Evolutionary conservation across 2,888 invertebrate species (phyloP), one percentile per base, ranked within the genome.

Genomic region (Girardia tigrina): DNA sequence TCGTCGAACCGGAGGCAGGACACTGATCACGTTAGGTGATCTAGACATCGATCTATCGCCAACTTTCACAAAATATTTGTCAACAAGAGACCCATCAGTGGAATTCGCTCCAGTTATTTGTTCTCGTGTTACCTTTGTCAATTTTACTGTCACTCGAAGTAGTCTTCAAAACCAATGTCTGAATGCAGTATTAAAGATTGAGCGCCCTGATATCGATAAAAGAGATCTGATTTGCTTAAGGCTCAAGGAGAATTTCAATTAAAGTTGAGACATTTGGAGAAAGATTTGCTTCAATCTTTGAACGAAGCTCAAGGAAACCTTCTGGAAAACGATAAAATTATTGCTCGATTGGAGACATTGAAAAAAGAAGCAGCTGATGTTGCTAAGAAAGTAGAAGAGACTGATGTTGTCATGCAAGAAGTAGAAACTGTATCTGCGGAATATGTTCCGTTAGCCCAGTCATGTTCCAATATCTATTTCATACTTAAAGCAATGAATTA

Each of bases 11-110:
- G 97, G 97, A 72, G 98, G 98, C 1, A 90, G 98, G 78, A 95
- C 98, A 72, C 87, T 99, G 79, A 98, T 98, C 79, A 97, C 98
- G 0, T 88, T 98, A 16, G 98, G 98, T 72, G 98, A 98, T 86
- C 98, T 99, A 79, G 98, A 98, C 85, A 99, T 98, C 82, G 98
- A 98, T 88, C 88, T 98, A 80, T 97, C 95, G 69, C 98, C 98
- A 0, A 92, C 97, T 0, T 98, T 99, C 86, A 94, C 95, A 78
- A 98, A 99, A 82, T 98, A 98, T 89, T 86, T 98, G 74, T 94
- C 94, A 26, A 99, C 98, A 26, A 88, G 94, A 85, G 98, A 98
- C 86, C 97, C 98, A 4, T 97, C 97, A 0, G 97, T 87, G 14
- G 97, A 99, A 85, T 98, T 98, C 86, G 93, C 97, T 6, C 95